phyloP scores from a whole-genome alignment of 2,113 vertebrate species.

The Mixornis gularis region DNA sequence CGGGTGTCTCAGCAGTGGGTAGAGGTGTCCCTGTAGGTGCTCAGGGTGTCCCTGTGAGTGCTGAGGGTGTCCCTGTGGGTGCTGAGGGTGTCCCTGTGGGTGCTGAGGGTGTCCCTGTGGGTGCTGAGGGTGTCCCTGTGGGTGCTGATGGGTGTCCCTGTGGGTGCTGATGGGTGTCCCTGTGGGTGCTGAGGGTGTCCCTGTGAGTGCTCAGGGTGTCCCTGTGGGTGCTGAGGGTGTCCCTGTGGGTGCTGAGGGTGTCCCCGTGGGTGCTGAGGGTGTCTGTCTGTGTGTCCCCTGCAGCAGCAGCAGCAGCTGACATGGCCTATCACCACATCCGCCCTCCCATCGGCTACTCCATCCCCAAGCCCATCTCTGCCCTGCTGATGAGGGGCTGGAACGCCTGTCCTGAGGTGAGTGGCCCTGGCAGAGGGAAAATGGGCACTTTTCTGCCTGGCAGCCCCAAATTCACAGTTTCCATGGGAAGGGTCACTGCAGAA shows the following conservation, averaged over 20 bases:
- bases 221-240: too few species aligned
- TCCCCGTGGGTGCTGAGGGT: not conserved
- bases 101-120: too few species aligned
- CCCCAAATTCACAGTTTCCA: rapidly evolving
- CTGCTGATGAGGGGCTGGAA: conserved; percentile 92
- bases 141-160: too few species aligned
- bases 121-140: too few species aligned
- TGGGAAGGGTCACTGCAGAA: not conserved
- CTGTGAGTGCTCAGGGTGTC: too few species aligned
- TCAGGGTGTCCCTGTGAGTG: too few species aligned
- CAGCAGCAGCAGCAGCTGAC: conserved; percentile 89
- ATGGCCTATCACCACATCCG: conserved; percentile 93
- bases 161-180: too few species aligned
- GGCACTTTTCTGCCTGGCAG: not conserved
- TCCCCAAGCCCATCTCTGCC: conserved; percentile 88
- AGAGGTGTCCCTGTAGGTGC: too few species aligned
- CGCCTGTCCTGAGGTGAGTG: conserved; percentile 85
- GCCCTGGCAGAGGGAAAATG: not conserved
- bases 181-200: too few species aligned
- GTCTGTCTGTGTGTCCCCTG: not conserved
- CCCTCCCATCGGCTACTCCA: conserved; percentile 90
- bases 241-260: too few species aligned
- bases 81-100: too few species aligned
- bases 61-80: too few species aligned
- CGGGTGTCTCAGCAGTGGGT: not conserved